Evolutionary conservation across 2,113 vertebrate species (phyloP), one percentile per base, ranked within the genome.

Genomic region (Aleadryas rufinucha): DNA sequence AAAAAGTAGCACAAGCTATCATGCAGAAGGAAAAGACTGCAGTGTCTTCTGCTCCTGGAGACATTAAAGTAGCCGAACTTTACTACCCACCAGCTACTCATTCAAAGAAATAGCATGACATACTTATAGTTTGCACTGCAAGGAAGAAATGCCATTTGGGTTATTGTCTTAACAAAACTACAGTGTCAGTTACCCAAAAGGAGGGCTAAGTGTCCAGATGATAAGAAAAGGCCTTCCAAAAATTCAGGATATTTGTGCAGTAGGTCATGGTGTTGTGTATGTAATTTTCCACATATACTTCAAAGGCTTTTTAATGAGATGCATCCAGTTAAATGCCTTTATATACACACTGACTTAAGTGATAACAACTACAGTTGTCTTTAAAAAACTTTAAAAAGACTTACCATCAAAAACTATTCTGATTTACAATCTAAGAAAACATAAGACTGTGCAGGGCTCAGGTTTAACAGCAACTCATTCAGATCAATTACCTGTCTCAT

Each of bases 41-140:
- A 28, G 13, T 7, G 37, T 39, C 41, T 74, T 61, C 69, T 59
- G 60, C n/a, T 93, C 44, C 61, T 19, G 20, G 33, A 81, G 27
- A 42, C 21, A 65, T 5, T 6, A 24, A 30, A 56, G 44, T 5
- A 95, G 47, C 39, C 66, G 68, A 78, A 42, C 39, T 39, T 39
- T 39, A 39, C 39, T 39, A 39, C 39, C 39, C 10, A 33, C 7
- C 19, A 56, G 37, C 44, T 78, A n/a, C 42, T 59, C 49, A 7
- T 45, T 49, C 76, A 54, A 70, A 86, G 64, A 27, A 45, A 39
- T 0, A 44, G n/a, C 56, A 19, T 4, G 16, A 47, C n/a, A n/a
- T n/a, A n/a, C n/a, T n/a, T 33, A 77, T 1, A 41, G 1, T 77
- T 49, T 23, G 37, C 0, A 0, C 3, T 66, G 16, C 81, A 87